phyloP scores from a whole-genome alignment of 1,140 invertebrate genomes.

The Drosophila teissieri region DNA sequence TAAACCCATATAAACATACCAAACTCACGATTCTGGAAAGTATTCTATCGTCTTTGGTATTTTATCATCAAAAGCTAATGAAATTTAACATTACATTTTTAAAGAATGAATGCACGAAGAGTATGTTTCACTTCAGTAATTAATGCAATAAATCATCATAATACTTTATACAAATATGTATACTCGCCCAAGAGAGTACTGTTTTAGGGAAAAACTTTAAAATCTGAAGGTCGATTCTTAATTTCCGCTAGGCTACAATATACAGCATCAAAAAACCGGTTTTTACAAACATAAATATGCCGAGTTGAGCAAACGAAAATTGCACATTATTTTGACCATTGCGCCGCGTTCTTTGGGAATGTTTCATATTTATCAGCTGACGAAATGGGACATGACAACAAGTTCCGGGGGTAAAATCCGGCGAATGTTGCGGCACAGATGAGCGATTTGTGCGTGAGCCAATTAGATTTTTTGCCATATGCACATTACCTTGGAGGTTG shows the following conservation, averaged over 20 bases:
- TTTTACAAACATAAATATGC: not conserved
- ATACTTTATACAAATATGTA: too few relatives aligned
- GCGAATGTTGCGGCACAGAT: slow-evolving; percentile 10
- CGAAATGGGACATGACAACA: slow-evolving; percentile 45
- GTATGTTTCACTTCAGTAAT: too few relatives aligned
- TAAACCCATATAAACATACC: too few relatives aligned
- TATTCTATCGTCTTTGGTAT: not conserved
- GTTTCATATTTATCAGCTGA: slow-evolving; percentile 4
- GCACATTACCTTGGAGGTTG: slow-evolving; percentile 43
- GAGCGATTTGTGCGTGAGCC: slow-evolving; percentile 51
- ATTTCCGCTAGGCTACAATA: too few relatives aligned
- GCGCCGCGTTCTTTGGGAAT: slow-evolving; percentile 3
- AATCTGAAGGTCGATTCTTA: too few relatives aligned
- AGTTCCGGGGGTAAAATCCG: slow-evolving; percentile 47
- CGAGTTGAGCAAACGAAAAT: not conserved
- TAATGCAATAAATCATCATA: too few relatives aligned
- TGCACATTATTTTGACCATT: not conserved
- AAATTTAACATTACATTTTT: too few relatives aligned
- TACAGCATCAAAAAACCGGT: not conserved
- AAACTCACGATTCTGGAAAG: too few relatives aligned
- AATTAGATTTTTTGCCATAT: slow-evolving; percentile 54
- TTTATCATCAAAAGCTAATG: not conserved
- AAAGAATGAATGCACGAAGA: too few relatives aligned
- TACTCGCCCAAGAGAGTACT: too few relatives aligned
- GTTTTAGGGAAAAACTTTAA: too few relatives aligned